Base-by-base conservation (phyloP, 2,888 invertebrate genomes). In the Clusia tigrina region DNA sequence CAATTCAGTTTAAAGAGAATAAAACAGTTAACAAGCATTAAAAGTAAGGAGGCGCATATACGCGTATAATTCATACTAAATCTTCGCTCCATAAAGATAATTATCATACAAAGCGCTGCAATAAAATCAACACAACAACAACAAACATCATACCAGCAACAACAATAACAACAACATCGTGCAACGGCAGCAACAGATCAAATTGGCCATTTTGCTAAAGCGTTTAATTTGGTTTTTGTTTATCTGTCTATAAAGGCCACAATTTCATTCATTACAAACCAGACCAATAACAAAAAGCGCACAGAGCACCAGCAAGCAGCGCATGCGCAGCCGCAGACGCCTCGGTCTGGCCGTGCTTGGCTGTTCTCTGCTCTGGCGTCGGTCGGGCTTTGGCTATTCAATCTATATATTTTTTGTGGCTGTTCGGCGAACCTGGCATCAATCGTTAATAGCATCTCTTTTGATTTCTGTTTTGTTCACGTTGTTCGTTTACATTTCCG, bases 401-500 rank as follows among this genome's bases (percentile, higher is more conserved):
- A 42, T 42, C 42, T 42, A 42, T 32, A n/a, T n/a, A n/a, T n/a
- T n/a, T n/a, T n/a, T n/a, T n/a, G n/a, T n/a, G n/a, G n/a, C n/a
- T n/a, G n/a, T n/a, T n/a, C n/a, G n/a, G n/a, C n/a, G n/a, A n/a
- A n/a, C 6, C 5, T 48, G 20, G 48, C 22, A 48, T 48, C 22
- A 48, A 48, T 48, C 48, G 18, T 48, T 48, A 5, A 22, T 48
- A 48, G 18, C 5, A 48, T 48, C 20, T 48, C 10, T 18, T 37
- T 15, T 5, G 32, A 20, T 48, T 18, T 15, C 2, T 54, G 22
- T 42, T 60, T 42, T 18, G 24, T 42, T 17, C 23, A 57, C 57
- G 17, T 15, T 42, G 46, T 46, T 42, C 62, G 62, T 58, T 69
- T 73, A 76, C 76, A 77, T 75, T 76, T 75, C 74, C 74, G 74